phyloP scores from a whole-genome alignment of 2,113 vertebrate genomes.

The Scomber colias region DNA sequence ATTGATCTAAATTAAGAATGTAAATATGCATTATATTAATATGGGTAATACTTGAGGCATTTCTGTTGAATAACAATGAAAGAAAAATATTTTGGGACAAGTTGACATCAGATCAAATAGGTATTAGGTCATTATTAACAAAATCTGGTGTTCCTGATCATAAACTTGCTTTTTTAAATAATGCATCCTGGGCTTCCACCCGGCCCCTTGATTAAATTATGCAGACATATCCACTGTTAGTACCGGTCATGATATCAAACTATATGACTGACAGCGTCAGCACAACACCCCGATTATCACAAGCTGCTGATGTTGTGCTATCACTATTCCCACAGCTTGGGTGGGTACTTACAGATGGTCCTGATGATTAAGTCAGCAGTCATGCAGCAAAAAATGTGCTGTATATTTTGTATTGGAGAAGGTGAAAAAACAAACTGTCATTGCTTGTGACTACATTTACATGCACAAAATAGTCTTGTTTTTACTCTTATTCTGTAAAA shows the following conservation, averaged over 20 bases:
- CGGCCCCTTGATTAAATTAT: not conserved
- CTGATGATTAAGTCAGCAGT: conserved; percentile 32
- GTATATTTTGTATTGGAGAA: not conserved
- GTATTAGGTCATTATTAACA: not conserved
- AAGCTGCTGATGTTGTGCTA: conserved; percentile 2
- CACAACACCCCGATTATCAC: not conserved
- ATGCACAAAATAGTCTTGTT: too few species aligned
- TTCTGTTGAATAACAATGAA: too few species aligned
- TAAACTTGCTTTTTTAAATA: not conserved
- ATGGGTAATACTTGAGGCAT: too few species aligned
- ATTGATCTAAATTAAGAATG: not conserved
- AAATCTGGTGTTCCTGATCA: not conserved
- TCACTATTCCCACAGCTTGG: conserved; percentile 43
- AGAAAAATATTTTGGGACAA: too few species aligned
- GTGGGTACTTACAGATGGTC: conserved; percentile 41
- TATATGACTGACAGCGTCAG: not conserved
- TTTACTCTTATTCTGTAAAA: too few species aligned
- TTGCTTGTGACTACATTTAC: too few species aligned
- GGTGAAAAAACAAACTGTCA: not conserved
- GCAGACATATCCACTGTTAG: not conserved
- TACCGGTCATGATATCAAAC: not conserved
- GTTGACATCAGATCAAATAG: too few species aligned
- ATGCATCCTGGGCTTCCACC: not conserved
- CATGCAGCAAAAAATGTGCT: not conserved
- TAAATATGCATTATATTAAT: not conserved